Conservation (phyloP, 2,797 vertebrate species). For the Fundulus diaphanus region DNA sequence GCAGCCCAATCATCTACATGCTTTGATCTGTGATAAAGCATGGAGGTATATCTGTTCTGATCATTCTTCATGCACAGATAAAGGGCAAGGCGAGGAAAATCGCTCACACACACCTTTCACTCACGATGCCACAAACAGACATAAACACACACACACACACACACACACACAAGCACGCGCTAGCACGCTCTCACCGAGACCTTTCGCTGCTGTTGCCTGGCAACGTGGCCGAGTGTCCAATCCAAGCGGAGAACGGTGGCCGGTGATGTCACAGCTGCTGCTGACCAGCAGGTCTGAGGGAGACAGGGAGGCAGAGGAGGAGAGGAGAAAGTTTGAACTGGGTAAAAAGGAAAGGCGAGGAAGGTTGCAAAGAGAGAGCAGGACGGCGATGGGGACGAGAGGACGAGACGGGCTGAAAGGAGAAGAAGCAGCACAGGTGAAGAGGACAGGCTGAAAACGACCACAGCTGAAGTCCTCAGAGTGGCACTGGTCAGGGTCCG, state of each 20-base stretch:
- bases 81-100: conserved; percentile 78
- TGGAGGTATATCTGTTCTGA: conserved; percentile 69
- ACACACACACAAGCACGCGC: conserved; percentile 34
- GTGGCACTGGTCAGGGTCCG: neutral
- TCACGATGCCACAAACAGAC: conserved; percentile 78
- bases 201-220: conserved; percentile 87
- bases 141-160: conserved; percentile 66
- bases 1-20: conserved; percentile 73
- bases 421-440: conserved; percentile 7
- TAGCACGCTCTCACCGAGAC: conserved; percentile 73
- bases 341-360: conserved; percentile 45
- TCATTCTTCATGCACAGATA: conserved; percentile 79
- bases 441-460: neutral
- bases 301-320: conserved; percentile 51
- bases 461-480: neutral
- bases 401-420: conserved; percentile 45
- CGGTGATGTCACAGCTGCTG: conserved; percentile 85
- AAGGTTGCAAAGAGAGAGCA: conserved; percentile 34
- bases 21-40: conserved; percentile 73
- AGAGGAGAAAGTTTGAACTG: conserved; percentile 72
- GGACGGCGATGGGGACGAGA: conserved; percentile 34
- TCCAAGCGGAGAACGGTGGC: conserved; percentile 81
- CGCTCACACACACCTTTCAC: conserved; percentile 76
- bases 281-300: conserved; percentile 80
- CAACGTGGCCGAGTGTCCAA: conserved; percentile 85